Evolutionary conservation across 2,113 vertebrate species (phyloP).

Genomic region (Trichechus manatus): DNA sequence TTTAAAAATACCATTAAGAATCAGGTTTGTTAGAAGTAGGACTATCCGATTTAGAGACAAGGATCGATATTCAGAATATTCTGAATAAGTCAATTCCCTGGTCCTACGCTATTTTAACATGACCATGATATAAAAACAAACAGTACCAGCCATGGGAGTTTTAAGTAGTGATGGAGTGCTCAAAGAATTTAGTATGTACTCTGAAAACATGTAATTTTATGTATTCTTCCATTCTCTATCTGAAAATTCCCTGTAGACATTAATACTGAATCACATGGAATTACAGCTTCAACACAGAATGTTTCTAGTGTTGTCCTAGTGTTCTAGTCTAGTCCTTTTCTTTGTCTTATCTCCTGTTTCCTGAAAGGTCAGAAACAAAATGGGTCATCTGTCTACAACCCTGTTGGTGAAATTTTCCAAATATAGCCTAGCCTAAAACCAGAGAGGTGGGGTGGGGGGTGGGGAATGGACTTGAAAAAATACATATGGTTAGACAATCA

Average conservation of each 20-base stretch:
- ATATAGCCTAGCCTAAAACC: constrained; percentile 28
- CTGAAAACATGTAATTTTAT: not conserved
- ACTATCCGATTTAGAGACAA: not conserved
- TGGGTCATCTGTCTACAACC: not conserved
- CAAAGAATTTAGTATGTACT: not conserved
- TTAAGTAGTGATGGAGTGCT: not conserved
- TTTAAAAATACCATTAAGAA: not conserved
- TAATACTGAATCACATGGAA: not conserved
- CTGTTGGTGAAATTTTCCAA: not conserved
- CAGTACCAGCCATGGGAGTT: not conserved
- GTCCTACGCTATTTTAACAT: not conserved
- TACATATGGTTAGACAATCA: not conserved
- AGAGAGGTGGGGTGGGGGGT: not conserved
- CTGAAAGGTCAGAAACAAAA: constrained; percentile 18
- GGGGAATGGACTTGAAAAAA: constrained; percentile 15
- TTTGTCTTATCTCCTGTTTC: constrained; percentile 20
- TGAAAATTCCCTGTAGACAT: not conserved
- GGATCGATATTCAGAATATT: not conserved
- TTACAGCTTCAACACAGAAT: not conserved
- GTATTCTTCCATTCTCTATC: not conserved
- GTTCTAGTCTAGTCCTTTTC: not conserved
- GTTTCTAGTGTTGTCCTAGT: not conserved
- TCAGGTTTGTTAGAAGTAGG: not conserved
- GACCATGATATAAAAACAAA: not conserved
- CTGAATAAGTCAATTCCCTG: not conserved